Base-by-base conservation (phyloP, 1,140 invertebrate genomes). In the Drosophila mayri region DNA sequence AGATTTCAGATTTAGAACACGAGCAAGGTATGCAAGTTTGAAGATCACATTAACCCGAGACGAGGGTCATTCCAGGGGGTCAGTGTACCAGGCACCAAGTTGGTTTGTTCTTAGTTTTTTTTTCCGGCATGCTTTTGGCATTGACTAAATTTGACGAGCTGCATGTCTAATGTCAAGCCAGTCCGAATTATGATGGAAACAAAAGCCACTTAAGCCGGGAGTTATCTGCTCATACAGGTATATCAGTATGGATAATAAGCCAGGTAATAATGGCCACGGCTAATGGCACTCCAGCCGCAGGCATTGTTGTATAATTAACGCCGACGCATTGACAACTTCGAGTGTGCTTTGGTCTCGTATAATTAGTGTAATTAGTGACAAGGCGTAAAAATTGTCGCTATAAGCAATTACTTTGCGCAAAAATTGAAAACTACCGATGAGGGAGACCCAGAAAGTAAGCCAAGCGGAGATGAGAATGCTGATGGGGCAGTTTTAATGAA, bases 311-410 rank as follows among this genome's bases (percentile, higher is more conserved):
- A 88, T 77, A 66, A 83, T 83, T 83, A 83, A 63, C 84, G 74
- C 84, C 79, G 60, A 83, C 76, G 72, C 76, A 87, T 77, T 76
- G 66, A 67, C 63, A 76, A 73, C 57, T 79, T 52, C 28, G 50
- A 54, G 32, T 59, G 18, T 64, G 72, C 59, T 52, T 70, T 30
- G 58, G 46, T 40, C 57, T 60, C 38, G 16, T 18, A 46, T 74
- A 87, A 83, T 87, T 88, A 72, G 63, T 73, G 65, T 88, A 88
- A 83, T 86, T 87, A 73, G 80, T 83, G 76, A 88, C 76, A 58
- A 73, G 59, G 76, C 80, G 62, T 65, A 83, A 71, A 74, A 73
- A 76, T 68, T 79, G 76, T 85, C 75, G 73, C 76, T 35, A 60
- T 22, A 67, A 72, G 52, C 43, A 63, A 78, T 67, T 77, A 85